Evolutionary conservation across 2,797 vertebrate genomes (phyloP).

Genomic region (Scyliorhinus canicula): DNA sequence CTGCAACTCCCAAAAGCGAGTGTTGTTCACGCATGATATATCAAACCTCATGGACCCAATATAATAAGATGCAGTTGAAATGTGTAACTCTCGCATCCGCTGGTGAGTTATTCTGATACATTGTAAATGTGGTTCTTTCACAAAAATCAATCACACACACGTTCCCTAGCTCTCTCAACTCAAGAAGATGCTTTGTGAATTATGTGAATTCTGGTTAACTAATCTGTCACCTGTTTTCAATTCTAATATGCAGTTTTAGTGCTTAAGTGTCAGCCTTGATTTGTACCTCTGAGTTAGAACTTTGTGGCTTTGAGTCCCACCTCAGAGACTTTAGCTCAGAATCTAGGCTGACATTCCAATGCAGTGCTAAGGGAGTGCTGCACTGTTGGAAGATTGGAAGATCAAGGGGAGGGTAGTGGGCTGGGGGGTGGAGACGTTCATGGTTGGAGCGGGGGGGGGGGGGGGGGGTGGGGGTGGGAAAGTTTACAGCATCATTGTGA

Average conservation of each 20-base stretch:
- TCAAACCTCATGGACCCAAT: neutral
- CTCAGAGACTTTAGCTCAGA: neutral
- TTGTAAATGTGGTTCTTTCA: neutral
- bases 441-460: too few species aligned
- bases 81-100: neutral
- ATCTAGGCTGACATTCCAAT: neutral
- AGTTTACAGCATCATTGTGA: neutral
- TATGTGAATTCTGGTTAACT: neutral
- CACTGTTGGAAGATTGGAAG: neutral
- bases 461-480: too few species aligned
- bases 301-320: neutral
- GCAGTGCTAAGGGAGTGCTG: neutral
- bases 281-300: neutral
- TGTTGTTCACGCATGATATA: neutral
- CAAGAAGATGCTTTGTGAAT: neutral
- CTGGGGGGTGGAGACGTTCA: too few species aligned
- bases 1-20: neutral
- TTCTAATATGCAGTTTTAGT: neutral
- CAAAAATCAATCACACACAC: neutral
- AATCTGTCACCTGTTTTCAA: neutral
- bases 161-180: neutral
- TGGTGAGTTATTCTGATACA: neutral
- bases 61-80: neutral
- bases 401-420: too few species aligned
- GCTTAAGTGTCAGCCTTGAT: neutral